Evolutionary conservation across 2,888 invertebrate genomes (phyloP).

Genomic region (Eilema sororculum): DNA sequence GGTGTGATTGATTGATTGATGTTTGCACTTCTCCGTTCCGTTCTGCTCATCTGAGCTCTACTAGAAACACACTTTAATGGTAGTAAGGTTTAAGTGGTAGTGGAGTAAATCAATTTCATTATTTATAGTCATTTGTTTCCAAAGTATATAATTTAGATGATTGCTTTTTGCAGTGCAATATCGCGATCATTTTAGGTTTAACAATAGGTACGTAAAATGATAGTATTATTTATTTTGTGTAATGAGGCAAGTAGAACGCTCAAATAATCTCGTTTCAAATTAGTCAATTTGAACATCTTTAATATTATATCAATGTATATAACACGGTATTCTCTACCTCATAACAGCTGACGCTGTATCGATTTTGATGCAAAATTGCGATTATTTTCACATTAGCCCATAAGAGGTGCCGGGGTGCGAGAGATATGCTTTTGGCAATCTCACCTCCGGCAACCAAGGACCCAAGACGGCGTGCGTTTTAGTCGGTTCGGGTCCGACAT

Average conservation of each 20-base stretch:
- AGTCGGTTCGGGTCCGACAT: no score
- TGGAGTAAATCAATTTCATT: constrained; percentile 13
- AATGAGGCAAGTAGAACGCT: background rate
- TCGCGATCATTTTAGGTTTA: background rate
- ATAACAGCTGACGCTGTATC: no score
- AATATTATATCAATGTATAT: no score
- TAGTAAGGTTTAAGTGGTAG: background rate
- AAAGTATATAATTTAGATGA: background rate
- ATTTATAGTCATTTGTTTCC: constrained; percentile 7
- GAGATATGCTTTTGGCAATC: no score
- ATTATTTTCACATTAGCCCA: no score
- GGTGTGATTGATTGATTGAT: background rate
- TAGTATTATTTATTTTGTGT: background rate
- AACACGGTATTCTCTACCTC: no score
- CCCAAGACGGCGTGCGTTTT: no score
- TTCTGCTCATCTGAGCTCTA: background rate
- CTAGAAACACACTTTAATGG: background rate
- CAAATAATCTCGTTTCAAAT: background rate
- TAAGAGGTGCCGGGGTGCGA: no score
- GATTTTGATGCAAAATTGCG: no score
- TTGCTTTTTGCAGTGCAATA: background rate
- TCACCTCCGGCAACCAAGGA: no score
- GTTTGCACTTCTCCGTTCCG: background rate
- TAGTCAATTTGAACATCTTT: background rate
- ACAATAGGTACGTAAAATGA: background rate